Base-by-base conservation (phyloP, 1,140 invertebrate species). In the Chironomus striatipennis region DNA sequence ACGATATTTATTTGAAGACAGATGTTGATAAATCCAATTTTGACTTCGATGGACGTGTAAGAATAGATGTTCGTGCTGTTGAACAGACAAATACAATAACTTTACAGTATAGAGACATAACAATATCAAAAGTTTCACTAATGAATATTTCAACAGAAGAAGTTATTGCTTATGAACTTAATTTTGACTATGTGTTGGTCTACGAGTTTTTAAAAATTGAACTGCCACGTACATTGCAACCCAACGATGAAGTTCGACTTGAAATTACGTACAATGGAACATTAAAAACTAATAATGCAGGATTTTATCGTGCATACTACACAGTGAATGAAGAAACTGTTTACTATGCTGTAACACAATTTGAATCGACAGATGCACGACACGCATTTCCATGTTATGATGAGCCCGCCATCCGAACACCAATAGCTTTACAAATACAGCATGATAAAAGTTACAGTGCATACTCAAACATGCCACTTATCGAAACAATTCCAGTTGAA, bases 361-460 rank as follows among this genome's bases (percentile, higher is more conserved):
- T 57, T 57, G 10, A 57, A 57, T 12, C 47, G 15, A 15, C 12
- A 5, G 47, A 57, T 57, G 47, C 47, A 57, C 47, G 47, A 5
- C 47, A 57, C 12, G 47, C 47, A 57, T 57, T 57, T 15, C 65
- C 65, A 70, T 70, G 94, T 80, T 93, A 93, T 79, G 95, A 98
- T 80, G 95, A 98, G 79, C 95, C 96, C 0, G 83, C 78, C 0
- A 86, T 94, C 75, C 95, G 96, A 73, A 12, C 73, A 42, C 73
- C 34, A 42, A 18, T 73, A 5, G 20, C 10, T 7, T n/a, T 73
- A 34, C n/a, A 17, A 42, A 73, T 73, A n/a, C 34, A 43, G 17
- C 73, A 73, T 73, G 34, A 73, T 18, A 73, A 15, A 42, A 73
- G 34, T 43, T 73, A 73, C 15, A 42, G 10, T 15, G 73, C 73